phyloP scores from a whole-genome alignment of 2,888 invertebrate genomes.

The Macrosoma leucophasiata region DNA sequence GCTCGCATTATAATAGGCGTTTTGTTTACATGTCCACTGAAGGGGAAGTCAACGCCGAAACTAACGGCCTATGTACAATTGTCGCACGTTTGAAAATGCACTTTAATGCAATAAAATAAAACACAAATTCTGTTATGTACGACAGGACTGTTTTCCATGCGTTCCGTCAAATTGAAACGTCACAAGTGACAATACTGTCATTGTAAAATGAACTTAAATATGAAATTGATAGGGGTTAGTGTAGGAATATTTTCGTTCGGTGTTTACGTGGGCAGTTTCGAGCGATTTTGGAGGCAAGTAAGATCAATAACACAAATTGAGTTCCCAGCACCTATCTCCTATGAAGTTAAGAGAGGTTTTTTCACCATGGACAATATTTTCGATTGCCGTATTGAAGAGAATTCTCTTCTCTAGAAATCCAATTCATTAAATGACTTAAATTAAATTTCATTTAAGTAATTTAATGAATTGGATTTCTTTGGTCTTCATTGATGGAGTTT shows the following conservation, averaged over 20 bases:
- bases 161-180: too few relatives aligned
- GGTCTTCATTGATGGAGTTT: too few relatives aligned
- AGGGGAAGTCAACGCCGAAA: constrained; percentile 42
- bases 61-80: too few relatives aligned
- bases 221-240: too few relatives aligned
- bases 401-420: constrained; percentile 8
- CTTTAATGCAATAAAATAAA: constrained; percentile 29
- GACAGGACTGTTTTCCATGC: too few relatives aligned
- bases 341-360: constrained; percentile 32
- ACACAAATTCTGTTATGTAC: constrained; percentile 28
- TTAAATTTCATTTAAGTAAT: constrained; percentile 8
- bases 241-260: too few relatives aligned
- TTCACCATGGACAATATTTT: constrained; percentile 19
- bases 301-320: constrained; percentile 55
- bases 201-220: too few relatives aligned
- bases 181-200: too few relatives aligned
- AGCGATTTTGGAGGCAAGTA: not conserved
- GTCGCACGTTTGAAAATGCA: constrained; percentile 32
- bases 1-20: constrained; percentile 68
- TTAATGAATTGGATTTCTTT: too few relatives aligned
- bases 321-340: constrained; percentile 44
- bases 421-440: constrained; percentile 14
- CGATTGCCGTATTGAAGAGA: constrained; percentile 13
- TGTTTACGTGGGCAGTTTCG: constrained; percentile 26
- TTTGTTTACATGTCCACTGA: constrained; percentile 69